phyloP scores from a whole-genome alignment of 23 tunicate genomes.

The Trididemnum nubilum region DNA sequence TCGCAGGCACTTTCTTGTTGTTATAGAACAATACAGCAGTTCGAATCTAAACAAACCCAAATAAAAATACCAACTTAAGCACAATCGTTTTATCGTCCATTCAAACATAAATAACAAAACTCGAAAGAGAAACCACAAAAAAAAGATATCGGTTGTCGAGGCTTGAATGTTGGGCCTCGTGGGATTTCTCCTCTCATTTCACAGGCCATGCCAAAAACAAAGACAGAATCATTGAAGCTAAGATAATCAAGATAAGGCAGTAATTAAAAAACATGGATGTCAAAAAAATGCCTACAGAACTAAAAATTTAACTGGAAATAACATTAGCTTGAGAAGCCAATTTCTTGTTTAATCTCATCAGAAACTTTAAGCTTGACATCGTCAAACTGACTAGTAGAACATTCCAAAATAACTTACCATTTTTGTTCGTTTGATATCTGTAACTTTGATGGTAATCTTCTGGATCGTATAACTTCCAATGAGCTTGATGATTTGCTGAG shows the following conservation, averaged over 20 bases:
- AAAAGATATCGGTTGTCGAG: neutral
- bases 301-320: too few relatives aligned
- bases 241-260: too few relatives aligned
- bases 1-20: constrained; percentile 89
- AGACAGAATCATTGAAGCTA: too few relatives aligned
- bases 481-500: constrained; percentile 82
- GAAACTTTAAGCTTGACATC: too few relatives aligned
- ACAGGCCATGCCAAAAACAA: too few relatives aligned
- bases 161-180: neutral
- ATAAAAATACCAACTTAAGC: constrained; percentile 73
- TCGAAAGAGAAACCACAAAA: neutral
- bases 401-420: constrained; percentile 56
- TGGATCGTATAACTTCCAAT: constrained; percentile 76
- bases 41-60: constrained; percentile 38
- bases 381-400: too few relatives aligned
- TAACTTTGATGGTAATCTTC: constrained; percentile 73
- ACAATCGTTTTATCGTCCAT: too few relatives aligned
- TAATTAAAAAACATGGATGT: too few relatives aligned
- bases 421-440: constrained; percentile 84
- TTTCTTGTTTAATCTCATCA: too few relatives aligned
- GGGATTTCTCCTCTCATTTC: too few relatives aligned
- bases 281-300: too few relatives aligned
- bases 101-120: neutral
- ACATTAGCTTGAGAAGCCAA: too few relatives aligned
- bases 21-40: constrained; percentile 86